These are phyloP conservation scores for Sander lucioperca DNA, from an alignment of 2,113 vertebrate species.

Conservation along the genomic window DNA sequence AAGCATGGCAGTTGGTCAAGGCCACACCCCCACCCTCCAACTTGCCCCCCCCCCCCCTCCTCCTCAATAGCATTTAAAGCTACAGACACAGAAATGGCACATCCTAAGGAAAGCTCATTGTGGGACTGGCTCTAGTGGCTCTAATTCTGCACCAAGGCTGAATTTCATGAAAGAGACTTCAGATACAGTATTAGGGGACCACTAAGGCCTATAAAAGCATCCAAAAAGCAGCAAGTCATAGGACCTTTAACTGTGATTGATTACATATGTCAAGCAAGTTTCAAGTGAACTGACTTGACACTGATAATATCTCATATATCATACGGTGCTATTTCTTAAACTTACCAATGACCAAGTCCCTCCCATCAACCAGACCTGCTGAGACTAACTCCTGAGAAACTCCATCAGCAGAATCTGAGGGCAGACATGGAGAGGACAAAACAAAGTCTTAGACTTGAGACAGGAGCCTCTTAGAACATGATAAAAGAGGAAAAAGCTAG, in stretches of 20 bases:
- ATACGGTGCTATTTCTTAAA: background rate
- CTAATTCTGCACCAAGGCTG: too few relatives aligned
- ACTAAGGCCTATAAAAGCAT: too few relatives aligned
- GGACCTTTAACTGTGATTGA: background rate
- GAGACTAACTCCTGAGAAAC: constrained; percentile 99
- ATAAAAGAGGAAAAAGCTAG: background rate
- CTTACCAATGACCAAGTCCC: constrained; percentile 97
- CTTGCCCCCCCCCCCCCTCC: too few relatives aligned
- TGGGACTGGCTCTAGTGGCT: too few relatives aligned
- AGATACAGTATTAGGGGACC: too few relatives aligned
- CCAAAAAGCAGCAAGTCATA: too few relatives aligned
- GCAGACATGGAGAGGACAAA: constrained; percentile 24
- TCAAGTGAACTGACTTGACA: background rate
- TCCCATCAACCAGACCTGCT: constrained; percentile 96
- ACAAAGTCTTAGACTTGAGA: background rate
- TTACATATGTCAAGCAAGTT: background rate
- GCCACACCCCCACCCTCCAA: too few relatives aligned
- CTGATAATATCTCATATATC: background rate
- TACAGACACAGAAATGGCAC: too few relatives aligned
- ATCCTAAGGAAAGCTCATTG: too few relatives aligned
- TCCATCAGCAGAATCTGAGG: constrained; percentile 95
- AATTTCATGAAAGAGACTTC: too few relatives aligned
- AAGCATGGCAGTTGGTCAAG: too few relatives aligned
- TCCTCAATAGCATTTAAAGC: too few relatives aligned
- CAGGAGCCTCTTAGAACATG: background rate